Evolutionary conservation across 2,797 vertebrate species (phyloP), one percentile per base, ranked within the genome.

Genomic region (Channa striata): DNA sequence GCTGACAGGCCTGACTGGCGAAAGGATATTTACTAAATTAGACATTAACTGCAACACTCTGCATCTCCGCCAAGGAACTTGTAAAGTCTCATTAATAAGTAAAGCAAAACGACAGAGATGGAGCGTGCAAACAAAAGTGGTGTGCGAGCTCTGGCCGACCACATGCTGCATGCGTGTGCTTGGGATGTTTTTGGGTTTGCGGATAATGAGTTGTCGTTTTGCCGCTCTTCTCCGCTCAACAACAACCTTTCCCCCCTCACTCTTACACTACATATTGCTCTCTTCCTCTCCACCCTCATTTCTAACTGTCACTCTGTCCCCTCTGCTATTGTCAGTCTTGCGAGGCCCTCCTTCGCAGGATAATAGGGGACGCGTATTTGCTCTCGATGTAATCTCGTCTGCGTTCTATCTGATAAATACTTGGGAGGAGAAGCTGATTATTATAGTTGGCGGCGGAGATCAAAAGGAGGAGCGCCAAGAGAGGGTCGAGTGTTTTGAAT

Each of bases 11-110:
- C 80, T 82, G 91, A 92, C 91, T 93, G 90, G 92, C 90, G 84
- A 92, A 87, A 92, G 89, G 86, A 91, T 92, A 92, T 94, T 93
- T 93, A 90, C 91, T 92, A 94, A 94, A 94, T 94, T 93, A 92
- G 93, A 93, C 93, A 90, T 93, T 93, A 93, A 93, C 89, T 92
- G 94, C 92, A 89, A 68, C 53, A 86, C 88, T 84, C 90, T 81
- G 93, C 93, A 93, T 92, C 92, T 94, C 88, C 79, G 76, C 89
- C 89, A 84, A 87, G 87, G 83, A 93, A 92, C 90, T 91, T 88
- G 92, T 89, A 91, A 92, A 89, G 82, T 89, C 89, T 90, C 87
- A 94, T 94, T 88, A 93, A 94, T 94, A 93, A 94, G 90, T 94
- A 80, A 91, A 76, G 62, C 83, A 40, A 88, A 90, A 89, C 52